phyloP scores from a whole-genome alignment of 2,888 invertebrate genomes.

The Agriopis marginaria region DNA sequence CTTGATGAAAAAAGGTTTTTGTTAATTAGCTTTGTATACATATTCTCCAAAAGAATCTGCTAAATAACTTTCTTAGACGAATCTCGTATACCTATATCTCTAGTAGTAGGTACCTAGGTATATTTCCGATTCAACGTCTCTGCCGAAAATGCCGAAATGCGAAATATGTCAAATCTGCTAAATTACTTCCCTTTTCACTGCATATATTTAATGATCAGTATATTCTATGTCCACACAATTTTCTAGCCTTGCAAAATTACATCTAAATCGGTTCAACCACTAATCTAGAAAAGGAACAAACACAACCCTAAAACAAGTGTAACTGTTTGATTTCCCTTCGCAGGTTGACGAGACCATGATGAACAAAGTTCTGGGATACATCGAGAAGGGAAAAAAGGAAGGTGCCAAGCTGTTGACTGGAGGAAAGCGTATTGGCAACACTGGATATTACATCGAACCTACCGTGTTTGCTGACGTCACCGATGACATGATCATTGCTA shows the following conservation, averaged over 20 bases:
- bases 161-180: background rate
- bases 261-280: too few species aligned
- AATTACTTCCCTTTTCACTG: background rate
- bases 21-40: too few species aligned
- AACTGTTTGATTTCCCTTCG: constrained; percentile 29
- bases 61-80: background rate
- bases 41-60: background rate
- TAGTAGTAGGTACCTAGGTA: too few species aligned
- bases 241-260: too few species aligned
- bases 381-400: constrained; percentile 91
- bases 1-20: background rate
- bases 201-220: too few species aligned
- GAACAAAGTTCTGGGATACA: constrained; percentile 90
- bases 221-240: too few species aligned
- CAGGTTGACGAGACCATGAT: constrained; percentile 90
- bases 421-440: constrained; percentile 87
- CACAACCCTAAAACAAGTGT: too few species aligned
- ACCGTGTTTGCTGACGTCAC: constrained; percentile 91
- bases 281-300: too few species aligned
- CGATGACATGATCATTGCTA: constrained; percentile 91
- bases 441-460: constrained; percentile 92
- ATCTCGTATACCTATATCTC: too few species aligned
- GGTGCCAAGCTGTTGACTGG: constrained; percentile 93
- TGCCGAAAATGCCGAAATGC: too few species aligned
- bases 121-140: too few species aligned